phyloP scores from a whole-genome alignment of 2,888 invertebrate genomes.

The Troides helena region DNA sequence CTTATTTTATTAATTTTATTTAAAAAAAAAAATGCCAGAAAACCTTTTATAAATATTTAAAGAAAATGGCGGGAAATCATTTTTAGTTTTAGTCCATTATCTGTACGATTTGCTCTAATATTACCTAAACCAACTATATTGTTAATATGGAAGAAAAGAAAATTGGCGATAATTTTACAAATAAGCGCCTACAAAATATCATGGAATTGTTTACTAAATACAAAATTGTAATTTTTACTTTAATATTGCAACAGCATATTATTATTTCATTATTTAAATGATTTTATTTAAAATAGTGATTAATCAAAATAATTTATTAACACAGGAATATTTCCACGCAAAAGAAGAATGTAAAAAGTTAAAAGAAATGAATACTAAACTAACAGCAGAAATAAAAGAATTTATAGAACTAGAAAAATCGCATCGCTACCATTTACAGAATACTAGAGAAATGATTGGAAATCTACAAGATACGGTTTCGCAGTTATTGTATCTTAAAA shows the following conservation, averaged over 20 bases:
- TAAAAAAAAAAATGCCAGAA: too few relatives aligned
- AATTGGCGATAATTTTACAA: constrained; percentile 37
- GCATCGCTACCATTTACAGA: constrained; percentile 65
- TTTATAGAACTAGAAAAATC: constrained; percentile 66
- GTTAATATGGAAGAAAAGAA: constrained; percentile 41
- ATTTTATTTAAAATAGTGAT: background rate
- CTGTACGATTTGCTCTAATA: too few relatives aligned
- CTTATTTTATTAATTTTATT: too few relatives aligned
- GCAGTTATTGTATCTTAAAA: constrained; percentile 66
- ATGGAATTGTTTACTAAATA: constrained; percentile 57
- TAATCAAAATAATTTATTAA: constrained; percentile 9
- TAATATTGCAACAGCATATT: background rate
- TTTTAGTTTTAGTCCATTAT: too few relatives aligned
- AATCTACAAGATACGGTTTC: constrained; percentile 72
- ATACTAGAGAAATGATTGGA: constrained; percentile 70
- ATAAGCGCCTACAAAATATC: constrained; percentile 55
- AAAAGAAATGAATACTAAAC: constrained; percentile 56
- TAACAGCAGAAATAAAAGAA: constrained; percentile 63
- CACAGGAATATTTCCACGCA: constrained; percentile 57
- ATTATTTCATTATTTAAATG: background rate
- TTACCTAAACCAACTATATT: background rate
- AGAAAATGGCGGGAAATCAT: too few relatives aligned
- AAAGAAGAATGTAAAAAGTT: constrained; percentile 60
- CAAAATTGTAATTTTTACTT: constrained; percentile 56
- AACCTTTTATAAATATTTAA: too few relatives aligned